Evolutionary conservation across 1,140 invertebrate genomes (phyloP), one percentile per base, ranked within the genome.

Genomic region (Drosophila kanapiae): DNA sequence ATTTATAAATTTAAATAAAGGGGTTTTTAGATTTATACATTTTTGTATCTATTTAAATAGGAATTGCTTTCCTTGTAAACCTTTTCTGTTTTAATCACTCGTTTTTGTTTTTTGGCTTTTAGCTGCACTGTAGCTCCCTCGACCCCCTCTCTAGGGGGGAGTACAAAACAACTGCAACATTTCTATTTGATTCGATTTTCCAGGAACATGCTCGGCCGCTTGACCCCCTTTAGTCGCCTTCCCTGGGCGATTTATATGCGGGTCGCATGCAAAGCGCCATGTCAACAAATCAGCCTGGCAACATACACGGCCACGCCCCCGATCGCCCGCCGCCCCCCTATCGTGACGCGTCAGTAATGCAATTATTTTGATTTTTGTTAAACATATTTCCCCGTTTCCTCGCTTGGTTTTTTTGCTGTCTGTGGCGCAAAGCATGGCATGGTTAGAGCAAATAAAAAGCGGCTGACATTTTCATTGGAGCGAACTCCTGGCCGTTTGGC

Each of bases 341-440:
- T 57, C 60, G 70, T 87, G 74, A 79, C 85, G 84, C 79, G 84
- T 90, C 80, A 81, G 78, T 71, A 68, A 72, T 90, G 84, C 84
- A 88, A 88, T 88, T 88, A 88, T 90, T 90, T 77, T 81, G 84
- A 83, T 78, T 88, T 84, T 81, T 62, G 56, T 77, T 79, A 64
- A 71, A 70, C 77, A 79, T 72, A 77, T 77, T 77, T 68, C 48
- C 49, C 42, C 64, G 56, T 51, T 45, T 58, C 48, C 58, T 37
- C 8, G 48, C 35, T 45, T 33, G 31, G 42, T 54, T 18, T 54
- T 31, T n/a, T n/a, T n/a, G n/a, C n/a, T 51, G 48, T 68, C 51
- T 61, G 53, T 54, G 53, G 29, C 33, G 48, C 14, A 16, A 14
- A 48, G 45, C 33, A 40, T 80, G 68, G 83, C 83, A 87, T 87